Evolutionary conservation across 64 coral and sea anemone species (phyloP).

Genomic region (Pocillopora verrucosa): DNA sequence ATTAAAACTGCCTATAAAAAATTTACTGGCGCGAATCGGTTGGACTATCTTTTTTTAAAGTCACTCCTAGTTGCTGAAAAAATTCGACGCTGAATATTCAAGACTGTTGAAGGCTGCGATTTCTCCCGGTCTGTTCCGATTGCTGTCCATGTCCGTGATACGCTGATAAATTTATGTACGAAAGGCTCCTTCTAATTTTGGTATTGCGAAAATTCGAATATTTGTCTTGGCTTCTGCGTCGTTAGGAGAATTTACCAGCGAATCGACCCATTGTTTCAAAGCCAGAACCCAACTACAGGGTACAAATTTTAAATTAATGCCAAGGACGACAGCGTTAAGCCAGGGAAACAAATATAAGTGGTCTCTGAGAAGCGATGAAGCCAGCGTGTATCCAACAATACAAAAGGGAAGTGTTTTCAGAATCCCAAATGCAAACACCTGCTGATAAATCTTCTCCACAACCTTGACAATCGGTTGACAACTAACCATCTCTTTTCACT

Average conservation of each 20-base stretch:
- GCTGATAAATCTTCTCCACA: slow-evolving; percentile 6
- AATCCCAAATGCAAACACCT: slow-evolving; percentile 5
- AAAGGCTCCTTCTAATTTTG: slow-evolving; percentile 17
- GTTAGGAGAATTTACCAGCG: slow-evolving; percentile 12
- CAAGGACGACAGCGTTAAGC: not conserved
- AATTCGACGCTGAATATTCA: not conserved
- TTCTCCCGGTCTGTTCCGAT: not conserved
- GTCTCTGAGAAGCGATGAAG: not conserved
- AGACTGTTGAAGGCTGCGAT: not conserved
- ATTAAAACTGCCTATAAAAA: not conserved
- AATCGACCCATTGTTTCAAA: not conserved
- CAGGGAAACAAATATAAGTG: slow-evolving; percentile 10
- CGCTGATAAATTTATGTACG: slow-evolving; percentile 44
- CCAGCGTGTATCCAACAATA: not conserved
- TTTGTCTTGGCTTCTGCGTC: not conserved
- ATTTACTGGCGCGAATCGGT: not conserved
- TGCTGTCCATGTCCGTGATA: slow-evolving; percentile 1
- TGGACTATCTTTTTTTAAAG: not conserved
- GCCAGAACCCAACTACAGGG: not conserved
- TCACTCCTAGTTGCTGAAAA: not conserved
- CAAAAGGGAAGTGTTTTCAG: not conserved
- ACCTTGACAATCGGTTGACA: slow-evolving; percentile 13
- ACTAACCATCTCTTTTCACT: slow-evolving; percentile 1
- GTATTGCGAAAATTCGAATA: slow-evolving; percentile 27
- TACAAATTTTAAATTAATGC: not conserved